Evolutionary conservation across 1,140 invertebrate genomes (phyloP).

Genomic region (Neomicropteryx cornuta): DNA sequence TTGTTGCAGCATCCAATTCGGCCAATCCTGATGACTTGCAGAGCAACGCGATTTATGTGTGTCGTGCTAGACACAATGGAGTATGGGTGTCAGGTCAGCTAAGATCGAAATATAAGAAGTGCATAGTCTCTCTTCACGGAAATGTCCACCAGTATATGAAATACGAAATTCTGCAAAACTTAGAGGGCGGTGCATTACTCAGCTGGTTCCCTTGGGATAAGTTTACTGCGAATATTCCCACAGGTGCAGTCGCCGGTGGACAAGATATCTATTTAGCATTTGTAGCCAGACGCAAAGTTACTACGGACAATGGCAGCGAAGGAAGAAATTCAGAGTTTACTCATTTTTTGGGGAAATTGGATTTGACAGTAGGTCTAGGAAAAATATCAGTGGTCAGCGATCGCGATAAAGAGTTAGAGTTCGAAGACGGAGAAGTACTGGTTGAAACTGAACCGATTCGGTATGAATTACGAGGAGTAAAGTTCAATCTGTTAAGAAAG

Average conservation of each 20-base stretch:
- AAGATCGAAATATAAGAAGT: conserved; percentile 42
- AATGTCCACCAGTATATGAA: conserved; percentile 43
- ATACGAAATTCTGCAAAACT: conserved; percentile 67
- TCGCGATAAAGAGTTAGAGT: conserved; percentile 43
- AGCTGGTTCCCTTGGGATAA: conserved; percentile 62
- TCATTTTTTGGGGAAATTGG: conserved; percentile 57
- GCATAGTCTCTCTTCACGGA: conserved; percentile 52
- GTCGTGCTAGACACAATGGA: conserved; percentile 55
- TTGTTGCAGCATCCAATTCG: conserved; percentile 6
- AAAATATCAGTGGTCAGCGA: conserved; percentile 54
- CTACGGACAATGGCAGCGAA: conserved; percentile 23
- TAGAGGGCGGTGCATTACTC: conserved; percentile 60
- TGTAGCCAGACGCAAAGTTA: conserved; percentile 35
- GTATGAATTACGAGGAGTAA: conserved; percentile 59
- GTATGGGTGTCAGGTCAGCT: conserved; percentile 59
- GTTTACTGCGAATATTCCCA: conserved; percentile 42
- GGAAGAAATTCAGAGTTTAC: conserved; percentile 35
- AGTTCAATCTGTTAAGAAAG: conserved; percentile 45
- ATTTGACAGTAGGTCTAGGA: conserved; percentile 48
- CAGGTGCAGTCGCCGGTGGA: conserved; percentile 51
- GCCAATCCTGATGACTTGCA: conserved; percentile 10
- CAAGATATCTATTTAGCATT: conserved; percentile 31
- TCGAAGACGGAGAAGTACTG: conserved; percentile 58
- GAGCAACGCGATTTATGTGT: conserved; percentile 54
- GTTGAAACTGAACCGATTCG: conserved; percentile 64